phyloP scores from a whole-genome alignment of 2,797 vertebrate species.

The Pristis pectinata region DNA sequence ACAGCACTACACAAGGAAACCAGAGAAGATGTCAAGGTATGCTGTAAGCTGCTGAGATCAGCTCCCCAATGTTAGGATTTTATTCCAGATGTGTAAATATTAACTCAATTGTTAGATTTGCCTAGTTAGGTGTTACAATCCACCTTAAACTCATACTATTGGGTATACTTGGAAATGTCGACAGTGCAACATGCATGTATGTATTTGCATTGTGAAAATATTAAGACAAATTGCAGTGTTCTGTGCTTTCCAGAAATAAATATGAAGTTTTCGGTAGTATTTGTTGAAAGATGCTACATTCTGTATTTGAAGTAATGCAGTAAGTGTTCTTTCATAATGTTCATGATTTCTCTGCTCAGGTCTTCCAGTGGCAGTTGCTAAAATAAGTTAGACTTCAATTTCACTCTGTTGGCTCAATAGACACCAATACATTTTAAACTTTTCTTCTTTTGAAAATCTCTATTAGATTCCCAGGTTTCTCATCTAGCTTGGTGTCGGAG shows the following conservation, averaged over 20 bases:
- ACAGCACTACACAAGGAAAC: not conserved
- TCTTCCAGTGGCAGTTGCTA: not conserved
- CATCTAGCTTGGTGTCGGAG: too few relatives aligned
- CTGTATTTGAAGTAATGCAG: not conserved
- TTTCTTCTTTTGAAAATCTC: too few relatives aligned
- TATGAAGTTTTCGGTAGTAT: not conserved
- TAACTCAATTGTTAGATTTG: not conserved
- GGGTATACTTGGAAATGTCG: not conserved
- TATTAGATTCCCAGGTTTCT: too few relatives aligned
- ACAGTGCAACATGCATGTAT: not conserved
- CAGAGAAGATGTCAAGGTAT: slow-evolving; percentile 18
- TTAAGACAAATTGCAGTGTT: not conserved
- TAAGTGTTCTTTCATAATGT: not conserved
- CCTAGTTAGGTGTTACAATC: not conserved
- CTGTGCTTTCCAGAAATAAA: not conserved
- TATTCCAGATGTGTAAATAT: not conserved
- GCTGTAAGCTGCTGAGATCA: not conserved
- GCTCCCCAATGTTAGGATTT: not conserved
- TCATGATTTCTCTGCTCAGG: not conserved
- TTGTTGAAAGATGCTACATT: not conserved
- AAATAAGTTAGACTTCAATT: not conserved
- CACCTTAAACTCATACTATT: not conserved
- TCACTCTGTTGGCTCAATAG: not conserved
- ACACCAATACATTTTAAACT: not conserved
- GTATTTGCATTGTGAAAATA: not conserved